A percentile compares a stretch with the other conserved stretches of the same genome.
phyloP scores from a whole-genome alignment of 2,797 vertebrate species.

The Austrolebias charrua region DNA sequence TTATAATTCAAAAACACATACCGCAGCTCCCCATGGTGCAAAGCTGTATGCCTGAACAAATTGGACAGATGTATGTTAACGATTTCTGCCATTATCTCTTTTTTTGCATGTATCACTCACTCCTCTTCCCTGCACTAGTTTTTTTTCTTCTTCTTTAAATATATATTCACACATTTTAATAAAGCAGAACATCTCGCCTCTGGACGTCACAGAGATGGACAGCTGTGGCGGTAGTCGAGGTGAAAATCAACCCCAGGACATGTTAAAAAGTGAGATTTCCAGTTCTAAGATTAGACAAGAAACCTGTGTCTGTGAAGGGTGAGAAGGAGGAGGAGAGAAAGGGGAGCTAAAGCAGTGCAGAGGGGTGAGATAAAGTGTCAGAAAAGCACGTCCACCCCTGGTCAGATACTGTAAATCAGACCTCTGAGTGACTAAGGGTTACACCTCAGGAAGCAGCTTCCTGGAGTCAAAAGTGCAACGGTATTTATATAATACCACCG shows the following conservation, averaged over 20 bases:
- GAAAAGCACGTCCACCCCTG: constrained; percentile 73
- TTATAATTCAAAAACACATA: constrained; percentile 72
- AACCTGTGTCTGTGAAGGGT: constrained; percentile 75
- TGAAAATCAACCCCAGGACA: constrained; percentile 83
- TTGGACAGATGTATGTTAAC: constrained; percentile 64
- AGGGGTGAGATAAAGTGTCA: constrained; percentile 72
- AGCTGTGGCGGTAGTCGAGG: constrained; percentile 81
- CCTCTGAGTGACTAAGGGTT: constrained; percentile 74
- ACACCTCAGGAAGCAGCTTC: constrained; percentile 80
- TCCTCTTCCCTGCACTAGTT: constrained; percentile 15
- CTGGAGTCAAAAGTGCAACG: constrained; percentile 84
- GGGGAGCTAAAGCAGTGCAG: constrained; percentile 43
- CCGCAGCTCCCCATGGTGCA: constrained; percentile 40
- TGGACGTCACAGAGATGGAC: constrained; percentile 72
- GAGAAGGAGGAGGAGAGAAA: constrained; percentile 49
- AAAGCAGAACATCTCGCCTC: constrained; percentile 77
- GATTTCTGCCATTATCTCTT: constrained; percentile 44
- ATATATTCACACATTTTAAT: constrained; percentile 79
- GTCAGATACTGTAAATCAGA: constrained; percentile 80
- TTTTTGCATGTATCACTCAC: constrained; percentile 50
- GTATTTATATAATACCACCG: constrained; percentile 84
- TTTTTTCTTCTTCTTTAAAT: constrained; percentile 5
- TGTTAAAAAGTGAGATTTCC: constrained; percentile 81
- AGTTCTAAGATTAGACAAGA: constrained; percentile 80
- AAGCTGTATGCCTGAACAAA: constrained; percentile 52